phyloP scores from a whole-genome alignment of 2,797 vertebrate species.

The Enteromius unitaeniatus region DNA sequence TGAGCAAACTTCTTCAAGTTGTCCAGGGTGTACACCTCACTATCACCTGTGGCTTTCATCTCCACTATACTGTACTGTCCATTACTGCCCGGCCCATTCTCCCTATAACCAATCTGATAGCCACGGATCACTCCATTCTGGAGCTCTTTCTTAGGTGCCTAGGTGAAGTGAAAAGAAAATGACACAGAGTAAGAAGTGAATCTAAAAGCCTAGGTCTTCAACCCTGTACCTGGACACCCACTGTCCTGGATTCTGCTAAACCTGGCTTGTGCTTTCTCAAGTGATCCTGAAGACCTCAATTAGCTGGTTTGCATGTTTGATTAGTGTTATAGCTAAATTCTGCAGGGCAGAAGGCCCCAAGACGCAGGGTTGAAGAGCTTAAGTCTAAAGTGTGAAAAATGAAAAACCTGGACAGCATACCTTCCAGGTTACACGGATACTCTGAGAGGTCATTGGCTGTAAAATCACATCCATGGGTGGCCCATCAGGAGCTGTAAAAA shows the following conservation, averaged over 20 bases:
- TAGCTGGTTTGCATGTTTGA: background rate
- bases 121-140: slow-evolving; percentile 97
- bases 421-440: slow-evolving; percentile 99
- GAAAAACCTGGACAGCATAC: slow-evolving; percentile 67
- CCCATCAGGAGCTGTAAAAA: slow-evolving; percentile 88
- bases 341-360: background rate
- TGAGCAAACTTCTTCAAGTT: slow-evolving; percentile 98
- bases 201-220: background rate
- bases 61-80: slow-evolving; percentile 98
- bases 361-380: background rate
- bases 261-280: background rate
- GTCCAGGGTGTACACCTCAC: slow-evolving; percentile 96
- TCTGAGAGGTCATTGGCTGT: slow-evolving; percentile 95
- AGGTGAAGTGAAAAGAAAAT: background rate
- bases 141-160: slow-evolving; percentile 96
- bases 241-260: background rate
- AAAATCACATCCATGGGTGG: slow-evolving; percentile 96
- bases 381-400: background rate
- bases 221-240: background rate
- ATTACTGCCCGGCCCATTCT: slow-evolving; percentile 96
- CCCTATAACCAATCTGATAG: slow-evolving; percentile 97
- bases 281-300: background rate
- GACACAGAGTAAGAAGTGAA: background rate
- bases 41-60: slow-evolving; percentile 97
- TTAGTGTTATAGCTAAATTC: background rate